phyloP scores from a whole-genome alignment of 2,797 vertebrate genomes.

The Tragelaphus oryx region DNA sequence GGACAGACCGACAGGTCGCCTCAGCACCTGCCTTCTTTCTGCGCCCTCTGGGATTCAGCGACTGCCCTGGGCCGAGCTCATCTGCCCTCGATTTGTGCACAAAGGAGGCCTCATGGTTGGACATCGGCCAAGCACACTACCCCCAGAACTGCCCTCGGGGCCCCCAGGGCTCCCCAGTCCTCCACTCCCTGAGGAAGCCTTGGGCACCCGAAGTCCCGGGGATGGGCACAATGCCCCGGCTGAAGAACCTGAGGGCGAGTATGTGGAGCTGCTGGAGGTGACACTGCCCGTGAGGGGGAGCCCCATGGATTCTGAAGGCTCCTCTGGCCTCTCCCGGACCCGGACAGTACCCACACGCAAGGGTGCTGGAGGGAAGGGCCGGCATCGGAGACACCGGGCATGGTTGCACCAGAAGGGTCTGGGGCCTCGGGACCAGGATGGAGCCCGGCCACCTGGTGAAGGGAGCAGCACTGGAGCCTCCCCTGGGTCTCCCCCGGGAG shows the following conservation, averaged over 20 bases:
- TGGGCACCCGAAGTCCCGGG: constrained; percentile 79
- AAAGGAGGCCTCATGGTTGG: constrained; percentile 83
- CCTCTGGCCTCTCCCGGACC: constrained; percentile 86
- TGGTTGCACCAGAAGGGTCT: constrained; percentile 86
- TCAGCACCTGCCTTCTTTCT: constrained; percentile 90
- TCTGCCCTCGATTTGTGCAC: constrained; percentile 92
- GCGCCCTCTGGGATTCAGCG: constrained; percentile 89
- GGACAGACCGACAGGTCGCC: constrained; percentile 84
- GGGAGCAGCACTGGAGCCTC: constrained; percentile 69
- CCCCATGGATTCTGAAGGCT: constrained; percentile 82
- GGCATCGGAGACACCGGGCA: constrained; percentile 84
- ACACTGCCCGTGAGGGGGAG: constrained; percentile 66
- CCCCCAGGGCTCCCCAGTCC: constrained; percentile 73
- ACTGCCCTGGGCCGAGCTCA: constrained; percentile 90
- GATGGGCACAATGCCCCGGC: constrained; percentile 80
- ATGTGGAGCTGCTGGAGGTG: constrained; percentile 90
- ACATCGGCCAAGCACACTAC: constrained; percentile 71
- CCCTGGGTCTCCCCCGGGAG: background rate
- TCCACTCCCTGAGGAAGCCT: constrained; percentile 65
- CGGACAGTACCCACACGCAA: constrained; percentile 88
- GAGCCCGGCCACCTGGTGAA: constrained; percentile 72
- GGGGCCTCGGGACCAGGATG: constrained; percentile 74
- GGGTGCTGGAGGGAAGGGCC: constrained; percentile 84
- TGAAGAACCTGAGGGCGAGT: constrained; percentile 85
- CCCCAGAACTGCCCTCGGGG: constrained; percentile 57